Percentiles rank a stretch among this genome's conserved stretches.
Conservation (phyloP, 2,797 vertebrate genomes). For the Rhabdomys pumilio region DNA sequence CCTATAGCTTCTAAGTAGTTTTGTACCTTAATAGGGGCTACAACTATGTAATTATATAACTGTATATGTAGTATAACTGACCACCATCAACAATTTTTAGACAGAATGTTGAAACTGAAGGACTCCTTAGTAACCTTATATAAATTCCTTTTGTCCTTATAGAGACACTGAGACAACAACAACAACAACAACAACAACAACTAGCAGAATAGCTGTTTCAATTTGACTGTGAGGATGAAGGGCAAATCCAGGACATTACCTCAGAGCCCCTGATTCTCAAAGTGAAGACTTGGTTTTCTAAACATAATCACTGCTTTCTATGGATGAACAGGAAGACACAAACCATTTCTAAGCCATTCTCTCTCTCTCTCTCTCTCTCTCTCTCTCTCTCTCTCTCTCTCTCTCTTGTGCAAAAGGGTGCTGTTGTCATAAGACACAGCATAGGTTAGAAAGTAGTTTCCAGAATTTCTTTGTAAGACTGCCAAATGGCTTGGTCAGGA, state of each 20-base stretch:
- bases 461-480: background rate
- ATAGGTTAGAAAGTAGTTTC: constrained; percentile 16
- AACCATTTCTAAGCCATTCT: background rate
- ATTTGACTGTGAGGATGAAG: background rate
- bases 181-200: too few relatives aligned
- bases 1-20: background rate
- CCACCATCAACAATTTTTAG: background rate
- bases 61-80: background rate
- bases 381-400: too few relatives aligned
- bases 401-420: too few relatives aligned
- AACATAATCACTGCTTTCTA: background rate
- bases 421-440: background rate
- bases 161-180: background rate
- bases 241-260: background rate
- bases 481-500: background rate
- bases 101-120: constrained; percentile 32
- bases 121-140: background rate
- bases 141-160: background rate
- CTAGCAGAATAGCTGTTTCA: background rate
- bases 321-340: background rate
- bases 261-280: background rate
- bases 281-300: background rate
- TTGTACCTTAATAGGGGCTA: background rate
- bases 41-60: background rate
- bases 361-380: too few relatives aligned